Conservation (phyloP, 2,888 invertebrate species). For the Abscondita cerata region DNA sequence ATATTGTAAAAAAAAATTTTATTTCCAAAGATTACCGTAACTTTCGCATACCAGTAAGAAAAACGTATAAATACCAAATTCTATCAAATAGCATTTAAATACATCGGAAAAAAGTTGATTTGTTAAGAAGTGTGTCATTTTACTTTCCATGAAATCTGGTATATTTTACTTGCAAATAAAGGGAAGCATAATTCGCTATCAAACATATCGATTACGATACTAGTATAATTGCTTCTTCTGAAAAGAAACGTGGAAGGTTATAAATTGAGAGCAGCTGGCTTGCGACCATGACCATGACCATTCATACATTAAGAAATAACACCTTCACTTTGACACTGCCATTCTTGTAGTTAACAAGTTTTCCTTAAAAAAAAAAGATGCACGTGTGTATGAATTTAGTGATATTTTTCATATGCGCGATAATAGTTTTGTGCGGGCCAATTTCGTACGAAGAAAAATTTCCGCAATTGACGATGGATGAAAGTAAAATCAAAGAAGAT, state of each 20-base stretch:
- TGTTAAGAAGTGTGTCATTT: too few relatives aligned
- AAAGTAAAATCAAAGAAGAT: background rate
- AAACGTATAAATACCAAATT: background rate
- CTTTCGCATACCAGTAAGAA: background rate
- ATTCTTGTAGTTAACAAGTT: constrained; percentile 7
- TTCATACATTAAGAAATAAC: constrained; percentile 2
- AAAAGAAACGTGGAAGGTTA: constrained; percentile 12
- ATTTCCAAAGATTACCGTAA: too few relatives aligned
- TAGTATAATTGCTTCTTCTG: background rate
- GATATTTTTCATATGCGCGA: background rate
- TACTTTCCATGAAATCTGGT: too few relatives aligned
- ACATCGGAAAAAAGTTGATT: too few relatives aligned
- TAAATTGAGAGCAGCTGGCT: constrained; percentile 22
- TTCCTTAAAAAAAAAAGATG: background rate
- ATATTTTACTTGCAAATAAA: too few relatives aligned
- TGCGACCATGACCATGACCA: constrained; percentile 23
- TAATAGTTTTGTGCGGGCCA: background rate
- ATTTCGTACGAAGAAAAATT: background rate
- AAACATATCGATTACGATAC: too few relatives aligned
- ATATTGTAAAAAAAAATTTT: too few relatives aligned
- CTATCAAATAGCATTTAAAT: too few relatives aligned
- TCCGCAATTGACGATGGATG: background rate
- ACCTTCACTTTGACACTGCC: constrained; percentile 24
- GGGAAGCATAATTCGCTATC: too few relatives aligned
- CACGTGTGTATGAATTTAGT: background rate